Conservation (phyloP, 2,113 vertebrate genomes). For the Phalacrocorax brasilianus region DNA sequence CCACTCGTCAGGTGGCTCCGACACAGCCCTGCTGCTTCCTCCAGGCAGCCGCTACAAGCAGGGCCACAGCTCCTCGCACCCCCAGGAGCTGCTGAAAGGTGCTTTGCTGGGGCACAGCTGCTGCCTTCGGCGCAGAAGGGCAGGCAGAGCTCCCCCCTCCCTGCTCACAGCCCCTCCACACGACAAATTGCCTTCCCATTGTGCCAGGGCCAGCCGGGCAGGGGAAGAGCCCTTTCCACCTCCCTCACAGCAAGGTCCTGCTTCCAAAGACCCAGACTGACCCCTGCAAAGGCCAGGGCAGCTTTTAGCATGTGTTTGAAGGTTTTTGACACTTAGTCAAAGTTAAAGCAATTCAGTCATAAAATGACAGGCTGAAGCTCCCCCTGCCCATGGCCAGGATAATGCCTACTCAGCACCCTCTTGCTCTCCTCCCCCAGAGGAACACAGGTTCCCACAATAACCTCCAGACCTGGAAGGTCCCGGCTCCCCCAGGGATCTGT, state of each 20-base stretch:
- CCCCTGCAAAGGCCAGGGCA: background rate
- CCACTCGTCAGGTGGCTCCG: background rate
- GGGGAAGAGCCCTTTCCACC: background rate
- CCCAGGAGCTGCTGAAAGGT: background rate
- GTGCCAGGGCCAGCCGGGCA: background rate
- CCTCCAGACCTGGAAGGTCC: rapidly evolving
- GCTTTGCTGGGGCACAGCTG: background rate
- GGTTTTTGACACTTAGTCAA: background rate
- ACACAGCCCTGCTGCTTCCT: background rate
- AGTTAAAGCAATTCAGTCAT: background rate
- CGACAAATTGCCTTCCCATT: background rate
- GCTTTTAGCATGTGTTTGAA: background rate
- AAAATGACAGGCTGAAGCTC: background rate
- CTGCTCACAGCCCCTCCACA: background rate
- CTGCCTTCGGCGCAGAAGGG: background rate
- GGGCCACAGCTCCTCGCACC: background rate
- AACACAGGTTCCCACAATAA: rapidly evolving
- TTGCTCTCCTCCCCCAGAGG: background rate
- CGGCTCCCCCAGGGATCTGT: background rate
- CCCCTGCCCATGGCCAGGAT: background rate
- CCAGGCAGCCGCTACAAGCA: too few relatives aligned
- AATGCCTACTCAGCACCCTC: rapidly evolving
- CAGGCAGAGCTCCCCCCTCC: background rate
- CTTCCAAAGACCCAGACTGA: rapidly evolving
- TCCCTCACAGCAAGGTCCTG: background rate